Conservation (phyloP, 1,140 invertebrate species). For the Drosophila kikkawai region DNA sequence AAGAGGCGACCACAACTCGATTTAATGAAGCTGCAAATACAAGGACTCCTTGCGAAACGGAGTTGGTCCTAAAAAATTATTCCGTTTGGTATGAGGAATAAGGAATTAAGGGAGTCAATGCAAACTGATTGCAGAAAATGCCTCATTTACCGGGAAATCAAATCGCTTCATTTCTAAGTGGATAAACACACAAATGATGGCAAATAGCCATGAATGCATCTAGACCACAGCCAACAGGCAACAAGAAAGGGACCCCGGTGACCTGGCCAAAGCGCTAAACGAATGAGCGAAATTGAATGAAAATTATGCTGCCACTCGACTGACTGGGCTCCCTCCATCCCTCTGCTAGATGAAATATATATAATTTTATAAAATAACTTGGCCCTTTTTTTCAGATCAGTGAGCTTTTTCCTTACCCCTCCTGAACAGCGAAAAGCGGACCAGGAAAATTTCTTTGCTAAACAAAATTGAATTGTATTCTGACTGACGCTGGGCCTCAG, state of each 20-base stretch:
- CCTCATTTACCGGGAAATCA: constrained; percentile 78
- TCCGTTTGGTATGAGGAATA: constrained; percentile 4
- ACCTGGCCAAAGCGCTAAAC: constrained; percentile 47
- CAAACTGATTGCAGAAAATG: constrained; percentile 77
- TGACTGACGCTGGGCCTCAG: constrained; percentile 53
- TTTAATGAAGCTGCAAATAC: constrained; percentile 55
- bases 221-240: constrained; percentile 10
- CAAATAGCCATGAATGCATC: constrained; percentile 69
- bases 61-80: constrained; percentile 1
- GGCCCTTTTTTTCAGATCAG: constrained; percentile 79
- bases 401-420: constrained; percentile 59
- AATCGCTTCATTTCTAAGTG: constrained; percentile 77
- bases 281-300: constrained; percentile 81
- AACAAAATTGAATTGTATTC: constrained; percentile 81
- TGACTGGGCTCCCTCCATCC: constrained; percentile 28
- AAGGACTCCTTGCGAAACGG: not conserved
- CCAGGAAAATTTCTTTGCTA: constrained; percentile 52
- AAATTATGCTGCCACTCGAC: constrained; percentile 77
- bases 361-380: constrained; percentile 80
- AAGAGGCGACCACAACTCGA: constrained; percentile 23
- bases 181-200: constrained; percentile 80
- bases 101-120: constrained; percentile 55
- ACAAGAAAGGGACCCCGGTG: constrained; percentile 6
- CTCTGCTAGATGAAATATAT: constrained; percentile 61
- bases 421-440: not conserved